Base-by-base conservation (phyloP, 1,140 invertebrate species). In the Aradophagus sp. region DNA sequence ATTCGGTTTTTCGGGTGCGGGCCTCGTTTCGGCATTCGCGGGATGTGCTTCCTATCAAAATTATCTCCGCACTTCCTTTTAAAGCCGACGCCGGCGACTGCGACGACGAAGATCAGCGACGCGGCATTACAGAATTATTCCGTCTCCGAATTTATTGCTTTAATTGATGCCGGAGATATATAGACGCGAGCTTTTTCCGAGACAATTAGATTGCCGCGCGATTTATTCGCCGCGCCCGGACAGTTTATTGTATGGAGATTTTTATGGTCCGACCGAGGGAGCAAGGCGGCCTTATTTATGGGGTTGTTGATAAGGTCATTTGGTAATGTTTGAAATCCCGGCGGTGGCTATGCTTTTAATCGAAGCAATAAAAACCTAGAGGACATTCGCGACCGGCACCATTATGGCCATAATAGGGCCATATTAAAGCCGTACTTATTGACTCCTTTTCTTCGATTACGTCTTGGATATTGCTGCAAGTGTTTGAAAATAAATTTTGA, bases 1-100 rank as follows among this genome's bases (percentile, higher is more conserved):
- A 84, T 84, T 83, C 75, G 77, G 74, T 82, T 83, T 82, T 82
- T 83, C 76, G 76, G 80, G 70, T 77, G 78, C 78, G 78, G 77
- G 78, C 76, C 76, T 82, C 77, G 77, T 82, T 83, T 80, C 79
- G 77, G 74, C 75, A 68, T 75, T 77, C 67, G 63, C 70, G 59
- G 38, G 45, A 52, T 73, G 48, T 62, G 59, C 68, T 75, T 76
- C 70, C 77, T 72, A 75, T 79, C 73, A 67, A 77, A 79, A 79
- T 78, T 77, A 73, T 75, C 72, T 75, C 58, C 56, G 66, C 62
- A 62, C 63, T 70, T 73, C 68, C 67, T 73, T 75, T 70, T 65
- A 50, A 65, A 71, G 48, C 50, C 65, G 58, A 68, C 36, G 56
- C 56, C 47, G 55, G 31, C 48, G 42, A 66, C 66, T 61, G 56